Evolutionary conservation across 2,888 invertebrate species (phyloP), one percentile per base, ranked within the genome.

Genomic region (Dioctria rufipes): DNA sequence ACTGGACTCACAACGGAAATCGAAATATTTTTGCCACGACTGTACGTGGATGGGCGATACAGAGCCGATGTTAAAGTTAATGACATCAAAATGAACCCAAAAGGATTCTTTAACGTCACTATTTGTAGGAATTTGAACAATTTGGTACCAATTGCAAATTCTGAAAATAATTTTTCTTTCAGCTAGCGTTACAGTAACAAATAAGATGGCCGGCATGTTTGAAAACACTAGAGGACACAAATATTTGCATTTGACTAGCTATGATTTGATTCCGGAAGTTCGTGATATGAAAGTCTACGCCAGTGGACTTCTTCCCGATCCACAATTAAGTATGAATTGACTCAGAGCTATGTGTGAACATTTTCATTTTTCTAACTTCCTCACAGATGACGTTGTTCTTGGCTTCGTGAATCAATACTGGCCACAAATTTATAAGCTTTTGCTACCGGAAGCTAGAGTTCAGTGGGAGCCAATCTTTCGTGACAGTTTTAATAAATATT

Each of bases 181-280:
- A 93, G 93, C 87, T 84, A 91, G 92, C 84, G 88, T 93, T 51
- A 89, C 88, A 4, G 91, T 91, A 84, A 92, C 91, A 1, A 91
- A 92, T 89, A 91, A 91, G 84, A 85, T 92, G 71, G 89, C 90
- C 69, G 93, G 92, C n/a, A 90, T 90, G 80, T 90, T 92, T 3
- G 90, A 92, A 84, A 89, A 90, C 83, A 90, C 88, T 67, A 89
- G 91, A 82, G 90, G 90, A 5, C 91, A 91, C 69, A 90, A 90
- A 4, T 92, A 90, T 86, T 83, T 93, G 83, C 89, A 90, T 82
- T 88, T 93, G n/a, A 90, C 91, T 40, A 91, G 91, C 13, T 92
- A 93, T 85, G 91, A 91, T 85, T 89, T 92, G 88, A 89, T 90
- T 54, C 93, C 94, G 4, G 92, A 93, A 85, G 89, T 94, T 13